Conservation (phyloP, 2,113 vertebrate genomes). For the Thamnaconus septentrionalis region DNA sequence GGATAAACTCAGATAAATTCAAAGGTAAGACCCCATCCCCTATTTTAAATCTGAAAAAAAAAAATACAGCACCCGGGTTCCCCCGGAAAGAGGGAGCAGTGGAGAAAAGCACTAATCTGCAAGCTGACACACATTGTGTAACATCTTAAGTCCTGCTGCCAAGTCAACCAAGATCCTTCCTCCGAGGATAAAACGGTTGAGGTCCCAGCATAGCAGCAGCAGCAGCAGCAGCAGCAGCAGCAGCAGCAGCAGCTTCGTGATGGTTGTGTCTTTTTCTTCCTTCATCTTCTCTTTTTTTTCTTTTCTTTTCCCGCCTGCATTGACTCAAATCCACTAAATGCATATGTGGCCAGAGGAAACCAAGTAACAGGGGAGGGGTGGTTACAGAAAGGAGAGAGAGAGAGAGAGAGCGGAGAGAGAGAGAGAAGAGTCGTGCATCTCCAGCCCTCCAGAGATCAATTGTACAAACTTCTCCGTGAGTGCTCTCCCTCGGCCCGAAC, state of each 20-base stretch:
- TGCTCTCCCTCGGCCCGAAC: slow-evolving; percentile 56
- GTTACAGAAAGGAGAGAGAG: background rate
- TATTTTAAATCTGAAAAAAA: slow-evolving; percentile 4
- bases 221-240: too few relatives aligned
- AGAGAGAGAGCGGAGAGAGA: slow-evolving; percentile 15
- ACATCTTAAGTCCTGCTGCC: slow-evolving; percentile 42
- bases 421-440: slow-evolving; percentile 47
- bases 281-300: slow-evolving; percentile 29
- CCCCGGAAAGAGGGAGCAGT: slow-evolving; percentile 15
- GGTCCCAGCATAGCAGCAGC: too few relatives aligned
- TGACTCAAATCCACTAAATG: slow-evolving; percentile 61
- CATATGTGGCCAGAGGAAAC: slow-evolving; percentile 56
- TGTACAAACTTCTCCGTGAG: slow-evolving; percentile 75
- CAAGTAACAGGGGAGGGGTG: slow-evolving; percentile 1
- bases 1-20: slow-evolving; percentile 2
- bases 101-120: slow-evolving; percentile 38
- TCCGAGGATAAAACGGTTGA: slow-evolving; percentile 33
- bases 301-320: slow-evolving; percentile 30
- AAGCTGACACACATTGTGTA: slow-evolving; percentile 46
- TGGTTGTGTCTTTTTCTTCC: slow-evolving; percentile 9
- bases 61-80: slow-evolving; percentile 12
- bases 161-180: slow-evolving; percentile 50
- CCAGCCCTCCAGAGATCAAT: slow-evolving; percentile 73
- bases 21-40: slow-evolving; percentile 8
- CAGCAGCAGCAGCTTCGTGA: too few relatives aligned